Evolutionary conservation across 2,113 vertebrate genomes (phyloP).

Genomic region (Todiramphus saurophagus): DNA sequence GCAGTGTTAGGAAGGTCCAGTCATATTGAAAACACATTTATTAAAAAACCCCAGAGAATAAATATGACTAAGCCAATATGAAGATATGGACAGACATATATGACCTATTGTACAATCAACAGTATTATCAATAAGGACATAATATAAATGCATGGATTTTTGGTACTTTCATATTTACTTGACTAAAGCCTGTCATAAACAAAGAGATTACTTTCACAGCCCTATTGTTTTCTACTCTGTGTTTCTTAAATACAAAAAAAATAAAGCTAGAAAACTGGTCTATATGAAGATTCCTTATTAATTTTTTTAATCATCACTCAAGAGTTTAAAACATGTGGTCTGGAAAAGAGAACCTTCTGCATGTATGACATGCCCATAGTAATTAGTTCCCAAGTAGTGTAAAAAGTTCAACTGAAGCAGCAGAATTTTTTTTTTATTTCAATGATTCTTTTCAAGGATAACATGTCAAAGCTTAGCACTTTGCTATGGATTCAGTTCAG

Average conservation of each 20-base stretch:
- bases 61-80: neutral
- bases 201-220: neutral
- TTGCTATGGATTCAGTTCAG: slow-evolving; percentile 39
- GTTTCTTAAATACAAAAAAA: neutral
- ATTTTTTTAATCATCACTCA: neutral
- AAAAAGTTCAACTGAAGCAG: slow-evolving; percentile 27
- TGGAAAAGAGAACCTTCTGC: slow-evolving; percentile 30
- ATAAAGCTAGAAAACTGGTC: neutral
- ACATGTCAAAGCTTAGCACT: slow-evolving; percentile 35
- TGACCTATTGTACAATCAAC: neutral
- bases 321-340: slow-evolving; percentile 32
- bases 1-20: neutral
- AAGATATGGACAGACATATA: neutral
- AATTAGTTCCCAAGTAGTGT: slow-evolving; percentile 34
- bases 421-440: slow-evolving; percentile 66
- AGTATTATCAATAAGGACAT: neutral
- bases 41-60: neutral
- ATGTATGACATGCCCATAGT: neutral
- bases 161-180: neutral
- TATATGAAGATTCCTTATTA: neutral
- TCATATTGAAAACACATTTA: neutral
- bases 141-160: neutral
- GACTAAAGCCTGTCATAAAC: neutral
- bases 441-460: slow-evolving; percentile 40
- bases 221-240: neutral